Evolutionary conservation across 2,888 invertebrate species (phyloP).

Genomic region (Oscheius sp.): DNA sequence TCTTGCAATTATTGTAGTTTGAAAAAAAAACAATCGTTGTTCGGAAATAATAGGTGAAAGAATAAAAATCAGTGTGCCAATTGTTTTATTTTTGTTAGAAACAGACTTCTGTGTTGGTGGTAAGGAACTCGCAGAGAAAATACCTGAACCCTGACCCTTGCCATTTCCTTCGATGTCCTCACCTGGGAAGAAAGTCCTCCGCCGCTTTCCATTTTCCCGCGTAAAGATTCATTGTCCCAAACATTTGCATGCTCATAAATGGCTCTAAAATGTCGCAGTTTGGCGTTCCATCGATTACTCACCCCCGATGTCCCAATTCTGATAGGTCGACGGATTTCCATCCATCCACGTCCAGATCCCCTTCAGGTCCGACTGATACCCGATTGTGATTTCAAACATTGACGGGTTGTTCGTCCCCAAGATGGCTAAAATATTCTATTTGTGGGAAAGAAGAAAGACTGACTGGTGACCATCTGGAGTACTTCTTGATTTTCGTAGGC

Average conservation of each 20-base stretch:
- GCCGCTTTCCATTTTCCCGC: constrained; percentile 27
- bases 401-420: constrained; percentile 12
- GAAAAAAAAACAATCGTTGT: too few species aligned
- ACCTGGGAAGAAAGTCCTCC: neutral
- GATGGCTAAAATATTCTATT: constrained; percentile 5
- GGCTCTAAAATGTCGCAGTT: constrained; percentile 15
- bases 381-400: constrained; percentile 25
- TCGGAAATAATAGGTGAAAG: too few species aligned
- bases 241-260: constrained; percentile 29
- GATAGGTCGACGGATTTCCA: constrained; percentile 18
- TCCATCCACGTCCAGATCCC: constrained; percentile 29
- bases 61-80: neutral
- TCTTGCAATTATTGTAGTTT: neutral
- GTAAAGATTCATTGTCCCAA: constrained; percentile 22
- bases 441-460: constrained; percentile 12
- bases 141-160: too few species aligned
- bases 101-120: constrained; percentile 16
- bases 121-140: constrained; percentile 27
- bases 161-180: too few species aligned
- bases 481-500: constrained; percentile 27
- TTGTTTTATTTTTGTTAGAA: constrained; percentile 2
- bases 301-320: constrained; percentile 34
- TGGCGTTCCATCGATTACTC: neutral
- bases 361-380: constrained; percentile 23
- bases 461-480: constrained; percentile 22